phyloP scores from a whole-genome alignment of 2,797 vertebrate genomes.

The Poeciliopsis paucimaculata region DNA sequence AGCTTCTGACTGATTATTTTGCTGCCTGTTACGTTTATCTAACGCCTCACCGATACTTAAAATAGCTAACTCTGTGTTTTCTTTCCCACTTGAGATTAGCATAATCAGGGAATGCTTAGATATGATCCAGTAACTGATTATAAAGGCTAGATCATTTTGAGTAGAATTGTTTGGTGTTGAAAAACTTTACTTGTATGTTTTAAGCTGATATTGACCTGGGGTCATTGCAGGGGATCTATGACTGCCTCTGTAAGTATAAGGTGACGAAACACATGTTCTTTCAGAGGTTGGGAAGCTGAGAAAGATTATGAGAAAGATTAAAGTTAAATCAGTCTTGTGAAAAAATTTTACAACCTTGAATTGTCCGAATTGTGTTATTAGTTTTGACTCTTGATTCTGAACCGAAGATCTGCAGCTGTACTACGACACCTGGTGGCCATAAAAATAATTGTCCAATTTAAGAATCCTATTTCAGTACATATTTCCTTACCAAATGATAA shows the following conservation, averaged over 20 bases:
- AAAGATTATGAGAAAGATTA: not conserved
- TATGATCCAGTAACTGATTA: not conserved
- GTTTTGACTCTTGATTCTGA: not conserved
- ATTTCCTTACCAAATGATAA: not conserved
- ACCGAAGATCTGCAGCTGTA: not conserved
- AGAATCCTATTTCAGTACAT: not conserved
- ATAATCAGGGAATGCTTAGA: not conserved
- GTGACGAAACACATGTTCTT: slow-evolving; percentile 6
- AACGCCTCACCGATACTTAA: too few species aligned
- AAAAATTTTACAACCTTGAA: not conserved
- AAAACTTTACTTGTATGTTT: not conserved
- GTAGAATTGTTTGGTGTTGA: not conserved
- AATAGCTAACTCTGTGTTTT: not conserved
- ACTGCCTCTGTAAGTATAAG: slow-evolving; percentile 23
- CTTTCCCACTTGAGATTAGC: not conserved
- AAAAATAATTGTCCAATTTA: not conserved
- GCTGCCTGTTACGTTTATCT: not conserved
- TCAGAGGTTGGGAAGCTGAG: not conserved
- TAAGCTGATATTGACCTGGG: slow-evolving; percentile 22
- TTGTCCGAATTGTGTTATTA: not conserved
- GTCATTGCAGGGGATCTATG: slow-evolving; percentile 36
- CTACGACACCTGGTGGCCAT: not conserved
- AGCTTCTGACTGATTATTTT: not conserved
- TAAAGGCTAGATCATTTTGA: not conserved
- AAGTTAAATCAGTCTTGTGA: too few species aligned